Conservation (phyloP, 2,888 invertebrate species). For the Abrostola tripartita region DNA sequence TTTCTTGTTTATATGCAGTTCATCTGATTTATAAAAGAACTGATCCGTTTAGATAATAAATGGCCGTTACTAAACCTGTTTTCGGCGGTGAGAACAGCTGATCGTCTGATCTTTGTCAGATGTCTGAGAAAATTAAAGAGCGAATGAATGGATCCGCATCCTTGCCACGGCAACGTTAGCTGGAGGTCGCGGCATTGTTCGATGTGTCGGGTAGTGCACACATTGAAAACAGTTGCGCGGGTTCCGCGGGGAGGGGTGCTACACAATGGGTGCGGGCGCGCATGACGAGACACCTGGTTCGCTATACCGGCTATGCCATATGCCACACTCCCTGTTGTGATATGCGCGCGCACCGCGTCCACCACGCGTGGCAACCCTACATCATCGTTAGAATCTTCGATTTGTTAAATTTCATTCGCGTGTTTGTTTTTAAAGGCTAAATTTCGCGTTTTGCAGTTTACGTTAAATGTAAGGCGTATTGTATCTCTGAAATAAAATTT, state of each 20-base stretch:
- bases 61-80: conserved; percentile 53
- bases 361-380: conserved; percentile 37
- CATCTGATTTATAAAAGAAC: conserved; percentile 19
- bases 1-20: conserved; percentile 5
- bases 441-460: conserved; percentile 24
- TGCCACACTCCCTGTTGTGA: conserved; percentile 70
- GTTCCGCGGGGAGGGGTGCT: conserved; percentile 57
- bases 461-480: conserved; percentile 21
- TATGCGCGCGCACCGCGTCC: conserved; percentile 51
- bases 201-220: conserved; percentile 72
- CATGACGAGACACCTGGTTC: conserved; percentile 87
- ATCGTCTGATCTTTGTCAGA: conserved; percentile 50
- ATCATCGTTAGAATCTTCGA: conserved; percentile 24
- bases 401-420: conserved; percentile 22
- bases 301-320: conserved; percentile 85
- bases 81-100: conserved; percentile 57
- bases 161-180: conserved; percentile 50
- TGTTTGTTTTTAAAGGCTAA: conserved; percentile 23
- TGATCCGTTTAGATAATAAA: conserved; percentile 25
- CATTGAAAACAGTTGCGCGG: conserved; percentile 60
- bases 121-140: conserved; percentile 52
- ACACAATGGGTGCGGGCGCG: conserved; percentile 86
- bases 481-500: conserved; percentile 8
- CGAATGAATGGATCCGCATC: conserved; percentile 52
- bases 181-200: conserved; percentile 74